Base-by-base conservation (phyloP, 2,888 invertebrate genomes). In the Syritta pipiens region DNA sequence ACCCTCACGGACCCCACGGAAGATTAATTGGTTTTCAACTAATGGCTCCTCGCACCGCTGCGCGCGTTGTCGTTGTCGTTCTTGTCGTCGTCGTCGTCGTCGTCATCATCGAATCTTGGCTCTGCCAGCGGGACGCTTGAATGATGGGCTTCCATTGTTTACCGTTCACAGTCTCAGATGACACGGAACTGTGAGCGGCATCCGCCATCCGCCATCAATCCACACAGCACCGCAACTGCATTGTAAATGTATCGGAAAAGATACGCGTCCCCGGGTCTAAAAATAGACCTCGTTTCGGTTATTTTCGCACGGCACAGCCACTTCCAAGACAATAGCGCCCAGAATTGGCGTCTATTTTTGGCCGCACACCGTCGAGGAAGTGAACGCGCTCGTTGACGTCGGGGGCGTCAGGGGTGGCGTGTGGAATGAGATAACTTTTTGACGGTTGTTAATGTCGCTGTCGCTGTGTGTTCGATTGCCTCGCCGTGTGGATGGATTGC, bases 311-410 rank as follows among this genome's bases (percentile, higher is more conserved):
- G 37, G 37, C 19, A 17, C 14, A 5, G 35, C 35, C 14, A 9
- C 37, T 1, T 4, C n/a, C 46, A 57, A 59, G n/a, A 69, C 76
- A 57, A 76, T 55, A 57, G 69, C 55, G 37, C 4, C 42, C n/a
- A n/a, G n/a, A n/a, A n/a, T n/a, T n/a, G n/a, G 49, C 48, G 19
- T 63, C 48, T 76, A 69, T 69, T 76, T 76, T 37, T 44, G 49
- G 62, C n/a, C n/a, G n/a, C n/a, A n/a, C 10, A 55, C 55, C 49
- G 51, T 76, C 42, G 32, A 62, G 62, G 68, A 76, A 76, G 68
- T 76, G 48, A 28, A 51, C 55, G 24, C 37, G 17, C n/a, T n/a
- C n/a, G 14, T 17, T 37, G 7, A 14, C 17, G 37, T 37, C 5
- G 40, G 57, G 26, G 10, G 53, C 42, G 42, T 37, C 35, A 42